Percentiles rank a stretch among this genome's conserved stretches.
Evolutionary conservation across 2,797 vertebrate genomes (phyloP).

Genomic region (Rousettus madagascariensis): DNA sequence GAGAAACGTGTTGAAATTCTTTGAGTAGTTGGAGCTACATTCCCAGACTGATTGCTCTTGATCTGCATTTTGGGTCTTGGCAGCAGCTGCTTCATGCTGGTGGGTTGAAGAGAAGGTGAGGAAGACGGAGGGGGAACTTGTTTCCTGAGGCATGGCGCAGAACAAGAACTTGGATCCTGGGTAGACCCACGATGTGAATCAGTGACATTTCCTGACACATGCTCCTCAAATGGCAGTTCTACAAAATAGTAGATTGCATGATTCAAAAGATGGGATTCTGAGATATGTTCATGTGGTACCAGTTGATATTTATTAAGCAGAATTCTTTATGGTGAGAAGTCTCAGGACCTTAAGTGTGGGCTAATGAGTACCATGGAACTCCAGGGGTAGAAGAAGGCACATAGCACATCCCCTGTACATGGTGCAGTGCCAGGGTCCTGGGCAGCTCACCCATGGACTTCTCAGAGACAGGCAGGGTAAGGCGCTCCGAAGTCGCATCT

Average conservation of each 20-base stretch:
- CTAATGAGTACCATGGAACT: not conserved
- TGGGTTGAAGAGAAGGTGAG: not conserved
- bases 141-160: not conserved
- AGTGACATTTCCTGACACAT: not conserved
- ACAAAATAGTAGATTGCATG: not conserved
- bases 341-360: not conserved
- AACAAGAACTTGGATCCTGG: not conserved
- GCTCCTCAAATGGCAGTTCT: not conserved
- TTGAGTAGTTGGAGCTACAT: not conserved
- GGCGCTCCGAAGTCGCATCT: not conserved
- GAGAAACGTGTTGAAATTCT: not conserved
- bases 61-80: not conserved
- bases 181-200: not conserved
- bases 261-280: not conserved
- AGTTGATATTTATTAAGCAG: not conserved
- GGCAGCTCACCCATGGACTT: not conserved
- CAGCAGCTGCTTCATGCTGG: not conserved
- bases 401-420: rapidly evolving
- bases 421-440: not conserved
- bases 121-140: not conserved
- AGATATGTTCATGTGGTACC: not conserved
- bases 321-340: not conserved
- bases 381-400: not conserved
- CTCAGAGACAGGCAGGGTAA: not conserved
- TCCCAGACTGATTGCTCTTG: not conserved